Base-by-base conservation (phyloP, 2,888 invertebrate genomes). In the Byasa hedistus region DNA sequence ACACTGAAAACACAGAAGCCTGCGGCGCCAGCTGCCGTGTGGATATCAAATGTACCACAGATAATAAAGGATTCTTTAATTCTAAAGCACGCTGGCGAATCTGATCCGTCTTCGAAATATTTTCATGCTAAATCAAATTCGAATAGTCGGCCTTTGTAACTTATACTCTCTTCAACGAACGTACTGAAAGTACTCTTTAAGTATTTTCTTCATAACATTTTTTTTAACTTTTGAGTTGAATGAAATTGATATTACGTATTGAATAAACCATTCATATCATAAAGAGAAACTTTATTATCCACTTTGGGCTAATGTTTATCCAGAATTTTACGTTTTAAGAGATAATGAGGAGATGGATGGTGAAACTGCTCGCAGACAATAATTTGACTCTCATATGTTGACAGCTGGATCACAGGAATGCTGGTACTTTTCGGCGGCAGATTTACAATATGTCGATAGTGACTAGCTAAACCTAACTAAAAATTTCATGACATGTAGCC, bases 101-200 rank as follows among this genome's bases (percentile, higher is more conserved):
- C 79, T 74, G 76, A 79, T 81, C 78, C 80, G 79, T 76, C 82
- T 81, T 83, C 77, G 73, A 80, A 85, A 84, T 84, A 86, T 85
- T 84, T 87, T 88, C 80, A 88, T 84, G 89, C 83, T 89, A 89
- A 90, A 91, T 91, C 82, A 78, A 83, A 74, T 75, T 78, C 81
- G 85, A 85, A 90, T 89, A 88, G 84, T 80, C 78, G 74, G 73
- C 76, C 74, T 78, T 79, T 89, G 89, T 86, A 85, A 87, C 76
- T 70, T 76, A 87, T 79, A 85, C 87, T 80, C 78, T 75, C 73
- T 77, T 73, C 72, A 83, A 83, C 80, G 78, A 80, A 79, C 76
- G 79, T 81, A 77, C 80, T 84, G 76, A 83, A 81, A 79, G 56
- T 76, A 76, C 75, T 76, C 79, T 52, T 78, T 79, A 73, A 71